These are phyloP conservation scores for Andrena bucephala DNA, from an alignment of 2,888 invertebrate species.

Conservation along the genomic window DNA sequence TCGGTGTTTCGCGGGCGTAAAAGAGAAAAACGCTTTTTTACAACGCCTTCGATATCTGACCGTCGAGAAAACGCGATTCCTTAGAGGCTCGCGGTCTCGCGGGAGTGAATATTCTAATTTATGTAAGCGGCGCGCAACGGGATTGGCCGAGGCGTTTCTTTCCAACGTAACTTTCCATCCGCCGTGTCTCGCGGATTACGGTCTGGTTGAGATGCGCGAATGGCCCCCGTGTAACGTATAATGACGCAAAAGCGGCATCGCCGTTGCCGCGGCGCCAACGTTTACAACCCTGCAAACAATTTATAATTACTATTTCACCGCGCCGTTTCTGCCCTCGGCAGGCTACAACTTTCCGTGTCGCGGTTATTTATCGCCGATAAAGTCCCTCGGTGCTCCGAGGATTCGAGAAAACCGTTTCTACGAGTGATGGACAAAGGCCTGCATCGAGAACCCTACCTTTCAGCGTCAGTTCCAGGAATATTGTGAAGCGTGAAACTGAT, in stretches of 20 bases:
- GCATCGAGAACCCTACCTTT: neutral
- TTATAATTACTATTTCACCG: conserved; percentile 56
- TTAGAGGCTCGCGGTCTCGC: conserved; percentile 37
- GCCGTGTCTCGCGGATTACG: conserved; percentile 54
- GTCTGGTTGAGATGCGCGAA: conserved; percentile 54
- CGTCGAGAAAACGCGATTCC: conserved; percentile 42
- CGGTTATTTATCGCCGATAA: conserved; percentile 51
- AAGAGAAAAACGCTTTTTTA: conserved; percentile 9
- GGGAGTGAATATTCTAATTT: conserved; percentile 56
- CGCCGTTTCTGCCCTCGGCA: conserved; percentile 12
- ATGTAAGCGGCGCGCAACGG: conserved; percentile 54
- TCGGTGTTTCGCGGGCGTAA: neutral
- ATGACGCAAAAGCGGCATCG: conserved; percentile 51
- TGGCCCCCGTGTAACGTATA: conserved; percentile 50
- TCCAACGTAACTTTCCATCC: conserved; percentile 40
- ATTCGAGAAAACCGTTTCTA: conserved; percentile 29
- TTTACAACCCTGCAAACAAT: conserved; percentile 47
- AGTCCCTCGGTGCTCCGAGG: conserved; percentile 21
- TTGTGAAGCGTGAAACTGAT: no score
- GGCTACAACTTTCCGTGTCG: conserved; percentile 26
- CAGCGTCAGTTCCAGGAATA: neutral
- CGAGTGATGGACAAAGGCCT: conserved; percentile 1
- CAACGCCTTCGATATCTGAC: conserved; percentile 36
- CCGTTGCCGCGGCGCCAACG: conserved; percentile 42
- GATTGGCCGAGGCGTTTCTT: conserved; percentile 42